Evolutionary conservation across 2,888 invertebrate genomes (phyloP).

Genomic region (Serripes groenlandicus): DNA sequence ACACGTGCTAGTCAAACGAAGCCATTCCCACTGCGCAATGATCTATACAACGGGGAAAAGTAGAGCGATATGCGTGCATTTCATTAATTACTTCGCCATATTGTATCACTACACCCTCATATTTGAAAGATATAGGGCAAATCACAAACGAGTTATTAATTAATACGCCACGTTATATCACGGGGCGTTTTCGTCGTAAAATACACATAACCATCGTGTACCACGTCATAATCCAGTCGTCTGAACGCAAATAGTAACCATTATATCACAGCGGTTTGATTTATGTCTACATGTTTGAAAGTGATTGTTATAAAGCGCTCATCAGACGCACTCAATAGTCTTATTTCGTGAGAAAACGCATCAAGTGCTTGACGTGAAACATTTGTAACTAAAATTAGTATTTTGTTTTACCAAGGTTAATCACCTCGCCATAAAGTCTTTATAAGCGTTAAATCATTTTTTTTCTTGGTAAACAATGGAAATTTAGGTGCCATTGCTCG

Average conservation of each 20-base stretch:
- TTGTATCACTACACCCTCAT: neutral
- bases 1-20: neutral
- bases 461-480: no score
- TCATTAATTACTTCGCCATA: neutral
- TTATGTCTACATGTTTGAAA: neutral
- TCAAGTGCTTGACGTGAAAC: neutral
- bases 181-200: neutral
- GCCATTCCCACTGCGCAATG: neutral
- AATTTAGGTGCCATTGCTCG: no score
- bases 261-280: neutral
- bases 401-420: no score
- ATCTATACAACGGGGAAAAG: neutral
- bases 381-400: no score
- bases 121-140: neutral
- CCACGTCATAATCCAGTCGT: neutral
- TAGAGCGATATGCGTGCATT: neutral
- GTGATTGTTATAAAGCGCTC: no score
- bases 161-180: neutral
- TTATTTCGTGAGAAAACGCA: no score
- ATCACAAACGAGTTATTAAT: neutral
- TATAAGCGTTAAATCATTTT: no score
- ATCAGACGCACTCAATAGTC: no score
- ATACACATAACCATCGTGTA: neutral
- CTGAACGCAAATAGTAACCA: neutral
- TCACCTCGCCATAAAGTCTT: no score